Conservation (phyloP, 2,888 invertebrate genomes). For the Drosophila yooni region DNA sequence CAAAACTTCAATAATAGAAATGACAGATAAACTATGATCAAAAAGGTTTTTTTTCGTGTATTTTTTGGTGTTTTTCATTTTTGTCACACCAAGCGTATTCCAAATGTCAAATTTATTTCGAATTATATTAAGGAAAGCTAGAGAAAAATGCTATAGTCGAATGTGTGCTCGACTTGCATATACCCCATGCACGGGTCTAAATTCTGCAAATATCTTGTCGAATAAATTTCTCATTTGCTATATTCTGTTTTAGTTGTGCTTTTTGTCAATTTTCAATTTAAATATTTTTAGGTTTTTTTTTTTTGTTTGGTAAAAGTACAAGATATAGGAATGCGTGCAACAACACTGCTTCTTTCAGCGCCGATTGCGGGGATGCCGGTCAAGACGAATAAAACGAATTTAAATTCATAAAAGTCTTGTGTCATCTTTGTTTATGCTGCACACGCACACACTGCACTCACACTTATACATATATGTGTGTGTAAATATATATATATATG, state of each 20-base stretch:
- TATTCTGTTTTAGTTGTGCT: not conserved
- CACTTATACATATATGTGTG: not conserved
- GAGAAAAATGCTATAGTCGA: not conserved
- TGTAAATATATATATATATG: not conserved
- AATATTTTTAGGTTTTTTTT: not conserved
- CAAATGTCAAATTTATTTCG: not conserved
- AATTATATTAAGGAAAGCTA: not conserved
- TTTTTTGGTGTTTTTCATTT: not conserved
- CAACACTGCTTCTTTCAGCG: not conserved
- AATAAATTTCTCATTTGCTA: not conserved
- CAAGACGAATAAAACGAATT: not conserved
- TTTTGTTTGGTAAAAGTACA: not conserved
- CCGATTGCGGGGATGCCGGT: not conserved
- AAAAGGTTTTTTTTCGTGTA: not conserved
- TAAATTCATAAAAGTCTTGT: constrained; percentile 2
- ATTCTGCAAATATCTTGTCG: not conserved
- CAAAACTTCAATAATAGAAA: not conserved
- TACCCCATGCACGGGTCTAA: not conserved
- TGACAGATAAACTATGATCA: not conserved
- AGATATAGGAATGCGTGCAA: not conserved
- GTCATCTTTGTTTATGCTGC: constrained; percentile 32
- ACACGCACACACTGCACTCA: constrained; percentile 9
- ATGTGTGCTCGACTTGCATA: not conserved
- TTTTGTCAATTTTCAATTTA: not conserved
- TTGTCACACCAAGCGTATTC: not conserved